Base-by-base conservation (phyloP, 2,888 invertebrate species). In the Arrhopalites spinosus region DNA sequence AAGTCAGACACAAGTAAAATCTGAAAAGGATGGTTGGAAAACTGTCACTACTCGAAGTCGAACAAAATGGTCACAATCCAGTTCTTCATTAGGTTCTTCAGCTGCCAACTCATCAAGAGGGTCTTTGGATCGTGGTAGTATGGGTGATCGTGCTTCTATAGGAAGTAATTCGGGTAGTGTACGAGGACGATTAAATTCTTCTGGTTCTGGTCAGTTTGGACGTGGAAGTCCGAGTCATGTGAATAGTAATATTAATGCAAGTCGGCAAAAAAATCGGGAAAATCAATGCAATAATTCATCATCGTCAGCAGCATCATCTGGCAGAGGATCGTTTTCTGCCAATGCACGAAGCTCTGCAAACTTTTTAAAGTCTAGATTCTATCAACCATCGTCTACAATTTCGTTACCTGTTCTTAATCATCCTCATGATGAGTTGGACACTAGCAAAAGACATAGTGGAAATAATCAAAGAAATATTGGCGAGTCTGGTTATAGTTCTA, bases 1-100 rank as follows among this genome's bases (percentile, higher is more conserved):
- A 63, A 36, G 36, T 36, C 36, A 36, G 36, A 36, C 36, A 7
- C 36, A 3, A 36, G 36, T 1, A 20, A 70, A 70, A 56, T 17
- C 1, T 30, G 67, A 43, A 36, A 50, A 71, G 78, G 81, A 81
- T 75, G 82, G 81, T 8, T 82, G 82, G 82, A 79, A 80, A 74
- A 81, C 81, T 45, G 82, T 82, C 13, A 43, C 78, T n/a, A 71
- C 78, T 1, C 61, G 82, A 13, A 81, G 73, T 76, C 72, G 82
- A 13, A 79, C 81, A 2, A 81, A 81, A 67, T 80, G 81, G 79
- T 81, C 81, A 15, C 80, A 78, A 13, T 36, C 36, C 77, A 77
- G 45, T 47, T 78, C 79, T 1, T 81, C 81, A 11, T 25, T 79
- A 13, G 77, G 77, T 36, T 78, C 78, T 1, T 67, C 68, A n/a